Base-by-base conservation (phyloP, 2,888 invertebrate genomes). In the Eumerus sabulonum region DNA sequence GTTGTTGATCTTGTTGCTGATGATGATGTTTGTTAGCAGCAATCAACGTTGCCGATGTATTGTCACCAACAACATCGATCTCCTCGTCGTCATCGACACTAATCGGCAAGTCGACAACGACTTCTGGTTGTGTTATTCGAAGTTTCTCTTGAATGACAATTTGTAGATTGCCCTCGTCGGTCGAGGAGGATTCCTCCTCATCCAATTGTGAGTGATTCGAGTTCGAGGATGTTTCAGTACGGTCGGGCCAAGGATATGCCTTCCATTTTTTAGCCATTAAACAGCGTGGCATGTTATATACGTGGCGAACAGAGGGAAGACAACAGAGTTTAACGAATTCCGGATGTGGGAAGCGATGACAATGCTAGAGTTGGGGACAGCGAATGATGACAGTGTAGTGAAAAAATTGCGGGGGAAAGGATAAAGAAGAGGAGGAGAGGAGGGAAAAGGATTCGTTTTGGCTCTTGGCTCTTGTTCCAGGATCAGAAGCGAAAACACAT, bases 251-350 rank as follows among this genome's bases (percentile, higher is more conserved):
- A 83, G 93, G 93, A 88, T 93, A 93, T 89, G 93, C 94, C 93
- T 96, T 96, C 95, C 96, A 96, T 92, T 96, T 96, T 91, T 96
- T 96, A 87, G 96, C 96, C 96, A 96, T 96, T 90, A 96, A 93
- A 92, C 96, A 96, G 90, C 96, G 95, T 91, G 96, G 96, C 96
- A 96, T 96, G 90, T 91, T 92, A 70, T 42, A 64, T 45, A 51
- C 12, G 62, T 38, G 17, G 27, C 27, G 27, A 27, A 27, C 27
- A 27, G 27, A 27, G 7, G 27, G 27, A 27, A 27, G 27, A 27
- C 27, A 7, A 27, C 7, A 27, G 27, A n/a, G n/a, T n/a, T 27
- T 27, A 27, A 27, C 27, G 7, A 7, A 27, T 27, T 27, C 2
- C 2, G 27, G 27, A 27, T 7, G 3, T 4, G 7, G 27, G 27